Evolutionary conservation across 2,888 invertebrate species (phyloP).

Genomic region (Maniola hyperantus): DNA sequence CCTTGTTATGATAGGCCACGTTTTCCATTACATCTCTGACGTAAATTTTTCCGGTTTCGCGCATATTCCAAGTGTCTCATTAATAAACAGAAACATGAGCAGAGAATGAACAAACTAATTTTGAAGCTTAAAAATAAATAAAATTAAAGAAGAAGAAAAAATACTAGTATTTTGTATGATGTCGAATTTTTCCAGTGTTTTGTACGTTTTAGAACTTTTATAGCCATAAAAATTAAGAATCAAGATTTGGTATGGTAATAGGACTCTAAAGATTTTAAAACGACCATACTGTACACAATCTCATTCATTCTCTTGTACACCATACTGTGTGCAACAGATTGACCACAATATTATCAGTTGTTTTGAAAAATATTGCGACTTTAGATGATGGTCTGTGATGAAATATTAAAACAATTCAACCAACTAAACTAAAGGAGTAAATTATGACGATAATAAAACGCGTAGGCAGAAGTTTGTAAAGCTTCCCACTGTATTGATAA

Average conservation of each 20-base stretch:
- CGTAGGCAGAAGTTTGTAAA: background rate
- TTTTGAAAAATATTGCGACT: too few relatives aligned
- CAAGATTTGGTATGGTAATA: too few relatives aligned
- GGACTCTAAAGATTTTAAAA: too few relatives aligned
- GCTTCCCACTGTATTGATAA: conserved; percentile 2
- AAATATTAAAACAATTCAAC: background rate
- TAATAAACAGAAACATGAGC: conserved; percentile 18
- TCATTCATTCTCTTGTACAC: too few relatives aligned
- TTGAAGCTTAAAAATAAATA: background rate
- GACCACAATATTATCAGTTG: too few relatives aligned
- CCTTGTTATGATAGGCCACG: conserved; percentile 28
- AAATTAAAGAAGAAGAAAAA: background rate
- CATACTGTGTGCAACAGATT: too few relatives aligned
- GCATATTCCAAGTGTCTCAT: conserved; percentile 17
- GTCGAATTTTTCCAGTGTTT: too few relatives aligned
- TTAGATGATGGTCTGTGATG: too few relatives aligned
- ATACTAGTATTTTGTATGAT: background rate
- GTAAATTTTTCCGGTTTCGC: conserved; percentile 26
- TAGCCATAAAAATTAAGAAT: too few relatives aligned
- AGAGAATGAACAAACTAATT: conserved; percentile 6
- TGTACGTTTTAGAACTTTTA: too few relatives aligned
- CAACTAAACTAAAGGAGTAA: background rate
- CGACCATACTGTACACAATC: too few relatives aligned
- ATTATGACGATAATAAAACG: background rate
- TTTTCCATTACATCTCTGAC: conserved; percentile 27